Evolutionary conservation across 2,113 vertebrate species (phyloP).

Genomic region (Salvelinus fontinalis): DNA sequence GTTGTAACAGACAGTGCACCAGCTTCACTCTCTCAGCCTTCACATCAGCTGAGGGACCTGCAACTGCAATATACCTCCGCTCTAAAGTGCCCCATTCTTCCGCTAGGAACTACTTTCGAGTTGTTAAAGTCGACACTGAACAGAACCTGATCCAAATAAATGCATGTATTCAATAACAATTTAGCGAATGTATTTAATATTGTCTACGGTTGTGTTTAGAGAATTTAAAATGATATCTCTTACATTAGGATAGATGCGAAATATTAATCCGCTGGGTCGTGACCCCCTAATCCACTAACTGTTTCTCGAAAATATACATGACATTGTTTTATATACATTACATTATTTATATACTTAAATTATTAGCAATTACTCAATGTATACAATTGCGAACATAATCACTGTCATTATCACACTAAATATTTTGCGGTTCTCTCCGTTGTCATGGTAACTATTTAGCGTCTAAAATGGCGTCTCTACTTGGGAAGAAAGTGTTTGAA

Average conservation of each 20-base stretch:
- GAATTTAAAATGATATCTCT: background rate
- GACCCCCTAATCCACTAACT: conserved; percentile 48
- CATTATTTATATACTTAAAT: background rate
- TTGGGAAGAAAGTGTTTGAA: conserved; percentile 61
- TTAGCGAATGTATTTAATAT: background rate
- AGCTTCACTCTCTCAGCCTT: conserved; percentile 71
- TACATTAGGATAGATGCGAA: conserved; percentile 20
- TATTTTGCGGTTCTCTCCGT: conserved; percentile 57
- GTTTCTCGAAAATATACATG: conserved; percentile 14
- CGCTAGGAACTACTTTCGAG: conserved; percentile 64
- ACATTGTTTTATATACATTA: background rate
- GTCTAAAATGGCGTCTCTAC: conserved; percentile 85
- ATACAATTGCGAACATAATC: too few relatives aligned
- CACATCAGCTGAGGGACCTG: conserved; percentile 72
- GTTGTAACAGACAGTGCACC: conserved; percentile 78
- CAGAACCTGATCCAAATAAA: background rate
- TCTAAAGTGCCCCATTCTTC: conserved; percentile 50
- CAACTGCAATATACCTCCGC: conserved; percentile 74
- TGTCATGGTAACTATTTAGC: conserved; percentile 77
- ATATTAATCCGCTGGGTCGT: conserved; percentile 72
- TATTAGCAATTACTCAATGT: background rate
- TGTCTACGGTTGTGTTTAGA: background rate
- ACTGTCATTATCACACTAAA: background rate
- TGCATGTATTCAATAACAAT: background rate
- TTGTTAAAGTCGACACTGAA: background rate